phyloP scores from a whole-genome alignment of 2,888 invertebrate genomes.

The Agrochola macilenta region DNA sequence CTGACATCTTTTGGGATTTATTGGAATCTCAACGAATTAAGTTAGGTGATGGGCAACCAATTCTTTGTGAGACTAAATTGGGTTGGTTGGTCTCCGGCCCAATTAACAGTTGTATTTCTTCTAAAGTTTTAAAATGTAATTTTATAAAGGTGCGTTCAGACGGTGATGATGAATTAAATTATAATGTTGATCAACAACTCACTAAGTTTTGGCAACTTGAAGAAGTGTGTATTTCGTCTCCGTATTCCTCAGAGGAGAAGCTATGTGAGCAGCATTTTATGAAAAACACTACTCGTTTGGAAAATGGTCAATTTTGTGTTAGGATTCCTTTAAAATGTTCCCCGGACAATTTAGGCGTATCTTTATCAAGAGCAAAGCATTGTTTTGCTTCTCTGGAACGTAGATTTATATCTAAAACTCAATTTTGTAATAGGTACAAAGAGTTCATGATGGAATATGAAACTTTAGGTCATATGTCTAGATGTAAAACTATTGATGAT shows the following conservation, averaged over 20 bases:
- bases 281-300: neutral
- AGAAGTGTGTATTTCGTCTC: neutral
- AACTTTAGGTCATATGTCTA: neutral
- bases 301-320: neutral
- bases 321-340: neutral
- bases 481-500: neutral
- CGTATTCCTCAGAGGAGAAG: neutral
- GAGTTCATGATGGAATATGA: neutral
- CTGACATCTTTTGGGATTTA: conserved; percentile 2
- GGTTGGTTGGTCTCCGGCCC: neutral
- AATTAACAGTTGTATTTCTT: neutral
- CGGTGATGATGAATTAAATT: neutral
- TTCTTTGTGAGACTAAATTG: neutral
- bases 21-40: neutral
- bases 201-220: neutral
- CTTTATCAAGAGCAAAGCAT: neutral
- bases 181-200: neutral
- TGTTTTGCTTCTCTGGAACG: conserved; percentile 2
- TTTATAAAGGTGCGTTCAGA: neutral
- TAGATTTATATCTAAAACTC: neutral
- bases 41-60: neutral
- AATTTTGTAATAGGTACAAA: neutral
- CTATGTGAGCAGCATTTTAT: neutral
- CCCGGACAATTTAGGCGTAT: neutral
- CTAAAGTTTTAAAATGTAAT: neutral